phyloP scores from a whole-genome alignment of 1,140 invertebrate species.

The Psilanteris sp. region DNA sequence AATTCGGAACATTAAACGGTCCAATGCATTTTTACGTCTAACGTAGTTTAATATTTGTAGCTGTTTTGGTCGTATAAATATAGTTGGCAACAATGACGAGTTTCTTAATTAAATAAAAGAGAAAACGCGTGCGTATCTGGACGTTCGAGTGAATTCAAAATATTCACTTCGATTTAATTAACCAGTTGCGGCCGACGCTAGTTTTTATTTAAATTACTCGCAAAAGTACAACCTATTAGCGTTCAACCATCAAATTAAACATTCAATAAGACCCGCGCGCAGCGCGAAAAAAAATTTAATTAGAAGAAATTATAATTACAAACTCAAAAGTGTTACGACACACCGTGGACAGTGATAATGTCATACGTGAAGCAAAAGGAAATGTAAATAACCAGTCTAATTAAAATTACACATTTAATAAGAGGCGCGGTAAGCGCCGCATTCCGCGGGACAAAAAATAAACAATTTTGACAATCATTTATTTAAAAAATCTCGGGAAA shows the following conservation, averaged over 20 bases:
- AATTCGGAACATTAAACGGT: no score
- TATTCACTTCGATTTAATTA: constrained; percentile 37
- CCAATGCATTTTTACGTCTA: no score
- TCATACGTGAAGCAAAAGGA: constrained; percentile 21
- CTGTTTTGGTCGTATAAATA: no score
- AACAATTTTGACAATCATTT: constrained; percentile 33
- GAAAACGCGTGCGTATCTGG: no score
- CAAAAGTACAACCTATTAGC: constrained; percentile 16
- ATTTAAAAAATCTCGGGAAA: constrained; percentile 13
- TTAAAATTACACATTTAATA: constrained; percentile 31
- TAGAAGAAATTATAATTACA: constrained; percentile 26
- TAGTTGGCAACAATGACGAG: no score
- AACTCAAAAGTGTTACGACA: constrained; percentile 14
- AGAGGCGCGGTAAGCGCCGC: background rate
- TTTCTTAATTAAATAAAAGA: no score
- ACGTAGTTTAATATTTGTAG: no score
- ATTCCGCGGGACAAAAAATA: background rate
- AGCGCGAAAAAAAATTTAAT: constrained; percentile 34
- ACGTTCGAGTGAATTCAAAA: no score
- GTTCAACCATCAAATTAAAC: constrained; percentile 30
- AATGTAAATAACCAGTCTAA: constrained; percentile 22
- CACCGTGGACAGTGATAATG: constrained; percentile 27
- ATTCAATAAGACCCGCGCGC: constrained; percentile 40
- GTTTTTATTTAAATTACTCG: constrained; percentile 33
- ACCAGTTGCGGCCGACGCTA: background rate